Evolutionary conservation across 2,888 invertebrate genomes (phyloP), one percentile per base, ranked within the genome.

Genomic region (Mylabris sibirica): DNA sequence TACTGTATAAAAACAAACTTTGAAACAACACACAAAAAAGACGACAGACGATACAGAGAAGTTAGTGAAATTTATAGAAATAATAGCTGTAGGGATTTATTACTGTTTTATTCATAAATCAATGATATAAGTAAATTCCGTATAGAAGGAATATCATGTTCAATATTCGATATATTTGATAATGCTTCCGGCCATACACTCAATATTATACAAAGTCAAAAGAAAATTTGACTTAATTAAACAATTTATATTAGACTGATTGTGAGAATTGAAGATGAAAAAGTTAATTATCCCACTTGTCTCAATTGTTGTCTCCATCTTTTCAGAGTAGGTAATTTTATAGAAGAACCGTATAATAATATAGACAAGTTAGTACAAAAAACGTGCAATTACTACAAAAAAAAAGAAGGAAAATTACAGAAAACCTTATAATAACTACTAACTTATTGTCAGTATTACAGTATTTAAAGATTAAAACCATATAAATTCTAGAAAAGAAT

Each of bases 391-490:
- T 49, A 49, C 11, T 49, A 49, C 9, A 20, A 22, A 49, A 20
- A 49, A 20, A 49, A 3, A 49, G 6, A 49, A 6, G 17, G 5
- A 49, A 20, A 49, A 22, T 11, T 49, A 22, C 49, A 44, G 44
- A 49, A 49, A 49, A 49, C 49, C 49, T 11, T 49, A 49, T 20
- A 49, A 49, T 49, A 49, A 20, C 20, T 30, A 49, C 49, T 20
- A 49, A 49, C 49, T 30, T 49, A 49, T 20, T 49, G 8, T 49
- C 5, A 9, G 49, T 49, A 49, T 49, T 49, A 49, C 20, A 49
- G 49, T 49, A 49, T 49, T 49, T 49, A 49, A 49, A 49, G 49
- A 22, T 57, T 57, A 57, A 57, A 57, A 57, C 57, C 57, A 57
- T 57, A 57, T 11, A 57, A 57, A 57, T 57, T 57, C 57, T 9